These are phyloP conservation scores for Numenius phaeopus DNA, from an alignment of 2,797 vertebrate genomes.

Conservation along the genomic window DNA sequence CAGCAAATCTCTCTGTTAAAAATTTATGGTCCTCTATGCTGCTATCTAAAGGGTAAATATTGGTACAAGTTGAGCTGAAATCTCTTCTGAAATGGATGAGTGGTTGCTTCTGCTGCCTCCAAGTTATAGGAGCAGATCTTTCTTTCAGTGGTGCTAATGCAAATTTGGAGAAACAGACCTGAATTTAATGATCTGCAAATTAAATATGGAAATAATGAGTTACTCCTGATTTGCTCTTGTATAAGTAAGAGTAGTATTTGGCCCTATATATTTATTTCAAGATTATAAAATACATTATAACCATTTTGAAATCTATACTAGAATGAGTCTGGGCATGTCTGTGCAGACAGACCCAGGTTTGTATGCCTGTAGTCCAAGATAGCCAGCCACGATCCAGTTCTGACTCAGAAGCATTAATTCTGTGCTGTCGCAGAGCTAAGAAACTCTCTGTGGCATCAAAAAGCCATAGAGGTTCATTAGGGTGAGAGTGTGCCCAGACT, in stretches of 20 bases:
- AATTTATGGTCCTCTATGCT: neutral
- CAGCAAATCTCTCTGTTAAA: neutral
- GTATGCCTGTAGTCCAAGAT: neutral
- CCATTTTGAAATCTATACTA: neutral
- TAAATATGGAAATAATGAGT: neutral
- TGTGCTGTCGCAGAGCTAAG: neutral
- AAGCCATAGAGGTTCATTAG: neutral
- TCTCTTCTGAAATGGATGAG: neutral
- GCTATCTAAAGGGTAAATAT: neutral
- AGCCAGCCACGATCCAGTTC: neutral
- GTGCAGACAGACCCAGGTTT: neutral
- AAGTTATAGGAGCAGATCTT: neutral
- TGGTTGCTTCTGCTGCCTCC: neutral
- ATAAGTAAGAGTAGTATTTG: neutral
- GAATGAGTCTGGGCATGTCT: neutral
- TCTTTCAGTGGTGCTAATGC: neutral
- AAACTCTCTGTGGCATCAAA: neutral
- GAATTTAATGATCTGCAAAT: neutral
- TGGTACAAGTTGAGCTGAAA: neutral
- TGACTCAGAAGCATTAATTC: neutral
- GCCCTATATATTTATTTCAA: neutral
- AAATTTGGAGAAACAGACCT: neutral
- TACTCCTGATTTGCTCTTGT: neutral
- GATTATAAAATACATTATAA: neutral
- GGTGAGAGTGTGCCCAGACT: accelerated